Conservation (phyloP, 1,140 invertebrate genomes). For the Saccostrea glomerata region DNA sequence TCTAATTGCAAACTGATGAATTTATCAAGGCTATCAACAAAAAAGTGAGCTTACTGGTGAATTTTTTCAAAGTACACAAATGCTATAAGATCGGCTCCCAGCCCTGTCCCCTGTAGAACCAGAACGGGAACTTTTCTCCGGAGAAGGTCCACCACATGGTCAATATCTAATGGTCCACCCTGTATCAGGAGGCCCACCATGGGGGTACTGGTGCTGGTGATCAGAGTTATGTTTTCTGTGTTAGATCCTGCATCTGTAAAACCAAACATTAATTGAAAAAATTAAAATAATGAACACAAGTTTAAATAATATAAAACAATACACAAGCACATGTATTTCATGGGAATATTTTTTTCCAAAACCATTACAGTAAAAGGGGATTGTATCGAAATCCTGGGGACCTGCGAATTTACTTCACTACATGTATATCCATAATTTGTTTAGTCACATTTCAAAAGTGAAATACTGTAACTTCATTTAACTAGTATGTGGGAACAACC, state of each 20-base stretch:
- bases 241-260: neutral
- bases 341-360: too few species aligned
- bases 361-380: too few species aligned
- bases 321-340: too few species aligned
- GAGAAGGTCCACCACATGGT: slow-evolving; percentile 74
- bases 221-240: slow-evolving; percentile 4
- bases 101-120: slow-evolving; percentile 77
- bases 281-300: too few species aligned
- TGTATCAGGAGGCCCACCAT: slow-evolving; percentile 78
- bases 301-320: too few species aligned
- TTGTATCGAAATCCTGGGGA: too few species aligned
- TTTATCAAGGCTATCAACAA: neutral
- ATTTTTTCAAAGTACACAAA: slow-evolving; percentile 76
- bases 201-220: slow-evolving; percentile 66
- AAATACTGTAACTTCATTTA: too few species aligned
- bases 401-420: too few species aligned
- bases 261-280: too few species aligned
- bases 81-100: slow-evolving; percentile 77
- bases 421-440: too few species aligned
- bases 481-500: too few species aligned
- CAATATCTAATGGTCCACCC: slow-evolving; percentile 76
- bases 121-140: slow-evolving; percentile 77
- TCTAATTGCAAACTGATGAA: neutral
- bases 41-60: slow-evolving; percentile 67
- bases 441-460: too few species aligned